These are phyloP conservation scores for Agapornis canus DNA, from an alignment of 2,797 vertebrate species.

Conservation along the genomic window DNA sequence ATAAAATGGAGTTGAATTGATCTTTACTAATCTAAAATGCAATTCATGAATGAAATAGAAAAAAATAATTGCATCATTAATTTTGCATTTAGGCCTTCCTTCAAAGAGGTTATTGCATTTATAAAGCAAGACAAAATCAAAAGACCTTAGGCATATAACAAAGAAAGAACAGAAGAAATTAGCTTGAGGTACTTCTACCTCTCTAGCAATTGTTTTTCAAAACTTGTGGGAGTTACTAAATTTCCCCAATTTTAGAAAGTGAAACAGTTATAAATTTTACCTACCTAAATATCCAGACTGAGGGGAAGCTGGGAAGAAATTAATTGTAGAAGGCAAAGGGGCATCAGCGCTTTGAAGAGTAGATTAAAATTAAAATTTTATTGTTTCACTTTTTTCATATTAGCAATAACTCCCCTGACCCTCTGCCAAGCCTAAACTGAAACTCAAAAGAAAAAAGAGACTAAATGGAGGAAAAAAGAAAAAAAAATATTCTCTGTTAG, in stretches of 20 bases:
- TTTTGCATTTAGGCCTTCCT: neutral
- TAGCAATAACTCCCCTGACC: neutral
- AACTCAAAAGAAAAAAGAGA: rapidly evolving
- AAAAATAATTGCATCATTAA: neutral
- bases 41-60: neutral
- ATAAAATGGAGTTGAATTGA: neutral
- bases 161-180: neutral
- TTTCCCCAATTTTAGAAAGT: neutral
- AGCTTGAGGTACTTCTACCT: neutral
- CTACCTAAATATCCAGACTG: neutral
- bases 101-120: neutral
- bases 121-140: neutral
- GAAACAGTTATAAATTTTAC: neutral
- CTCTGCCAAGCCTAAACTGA: neutral
- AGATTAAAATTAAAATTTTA: neutral
- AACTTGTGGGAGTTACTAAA: neutral
- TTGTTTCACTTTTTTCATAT: neutral
- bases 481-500: neutral
- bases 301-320: neutral
- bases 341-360: neutral
- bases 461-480: neutral
- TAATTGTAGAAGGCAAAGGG: neutral
- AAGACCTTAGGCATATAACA: neutral
- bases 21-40: neutral
- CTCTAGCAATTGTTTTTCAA: neutral